Percentiles rank a stretch among this genome's conserved stretches.
These are phyloP conservation scores for Oriolus oriolus DNA, from an alignment of 2,113 vertebrate genomes.

Conservation along the genomic window DNA sequence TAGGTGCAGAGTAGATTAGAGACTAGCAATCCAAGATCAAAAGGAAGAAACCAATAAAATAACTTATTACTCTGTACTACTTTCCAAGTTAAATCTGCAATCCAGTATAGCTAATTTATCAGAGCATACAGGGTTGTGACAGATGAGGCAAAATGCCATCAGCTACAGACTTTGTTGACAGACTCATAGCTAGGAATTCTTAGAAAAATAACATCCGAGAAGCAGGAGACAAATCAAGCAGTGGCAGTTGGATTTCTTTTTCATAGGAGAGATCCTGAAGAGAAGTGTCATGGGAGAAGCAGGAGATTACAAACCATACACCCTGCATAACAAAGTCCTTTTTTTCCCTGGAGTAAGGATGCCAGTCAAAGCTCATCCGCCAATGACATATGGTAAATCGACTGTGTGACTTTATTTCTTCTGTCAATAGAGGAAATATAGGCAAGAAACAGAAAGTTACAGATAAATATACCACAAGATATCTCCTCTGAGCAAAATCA, in stretches of 20 bases:
- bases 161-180: neutral
- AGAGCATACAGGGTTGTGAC: neutral
- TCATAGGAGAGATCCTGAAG: neutral
- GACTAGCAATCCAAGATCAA: conserved; percentile 3
- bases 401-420: neutral
- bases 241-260: neutral
- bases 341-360: neutral
- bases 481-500: neutral
- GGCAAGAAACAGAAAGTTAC: neutral
- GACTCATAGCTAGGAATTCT: neutral
- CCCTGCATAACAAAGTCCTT: neutral
- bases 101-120: conserved; percentile 28
- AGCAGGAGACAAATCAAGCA: neutral
- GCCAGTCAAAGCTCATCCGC: neutral
- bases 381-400: neutral
- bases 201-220: neutral
- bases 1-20: conserved; percentile 9
- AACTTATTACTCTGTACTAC: neutral
- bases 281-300: neutral
- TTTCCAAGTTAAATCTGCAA: neutral
- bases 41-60: conserved; percentile 10
- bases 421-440: neutral
- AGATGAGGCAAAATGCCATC: neutral
- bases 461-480: neutral
- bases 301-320: neutral